Base-by-base conservation (phyloP, 1,140 invertebrate species). In the Ceratoteleas bidentatus region DNA sequence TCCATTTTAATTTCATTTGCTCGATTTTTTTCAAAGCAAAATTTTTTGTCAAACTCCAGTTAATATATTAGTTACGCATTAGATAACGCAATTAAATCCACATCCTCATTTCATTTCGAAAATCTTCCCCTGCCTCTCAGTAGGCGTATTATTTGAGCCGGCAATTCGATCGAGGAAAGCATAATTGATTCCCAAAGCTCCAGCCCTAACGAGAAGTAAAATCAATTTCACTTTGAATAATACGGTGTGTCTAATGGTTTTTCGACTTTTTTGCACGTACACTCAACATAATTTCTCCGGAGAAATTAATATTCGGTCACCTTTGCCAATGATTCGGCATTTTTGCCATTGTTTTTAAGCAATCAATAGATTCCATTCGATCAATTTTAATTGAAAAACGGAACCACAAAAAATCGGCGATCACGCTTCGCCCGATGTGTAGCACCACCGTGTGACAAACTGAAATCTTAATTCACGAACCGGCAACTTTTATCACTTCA, bases 221-320 rank as follows among this genome's bases (percentile, higher is more conserved):
- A 69, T 57, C 40, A 52, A 69, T 60, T 60, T 52, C 10, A 60
- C 24, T 52, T 36, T 24, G 34, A 8, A 0, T 69, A 36, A 58
- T 69, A 38, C 10, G 56, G 56, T 68, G 65, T 68, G 14, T 50
- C 65, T 57, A 68, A 57, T 68, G 54, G 49, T 50, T 66, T 66
- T 66, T 47, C 14, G 16, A 56, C 43, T 66, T 66, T 61, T 61
- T 13, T 36, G 15, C 0, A 24, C 24, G n/a, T n/a, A 24, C 24
- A 2, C 24, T 1, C 24, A 24, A 24, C 24, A 24, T 24, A 1
- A 24, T 24, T 24, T 24, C 24, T 24, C 24, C 24, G 24, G 24
- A 24, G 24, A 24, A 24, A 24, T 24, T 24, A 24, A 24, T 24
- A 24, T 24, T 24, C 24, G 24, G 24, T 24, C 24, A 24, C 4